Conservation (phyloP, 2,113 vertebrate genomes). For the Xenopus borealis region DNA sequence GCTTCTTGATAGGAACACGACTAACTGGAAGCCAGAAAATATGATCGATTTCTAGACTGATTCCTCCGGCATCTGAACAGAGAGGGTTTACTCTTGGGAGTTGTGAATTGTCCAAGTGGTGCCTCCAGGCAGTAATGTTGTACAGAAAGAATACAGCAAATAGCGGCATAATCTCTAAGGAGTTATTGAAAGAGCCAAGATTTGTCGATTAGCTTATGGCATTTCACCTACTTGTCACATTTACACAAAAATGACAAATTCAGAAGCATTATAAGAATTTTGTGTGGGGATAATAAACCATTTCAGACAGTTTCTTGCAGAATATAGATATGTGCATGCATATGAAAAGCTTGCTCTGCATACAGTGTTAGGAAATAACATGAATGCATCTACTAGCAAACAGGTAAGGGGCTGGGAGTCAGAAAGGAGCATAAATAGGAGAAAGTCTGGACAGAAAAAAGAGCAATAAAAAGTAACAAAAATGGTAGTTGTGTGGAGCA, state of each 20-base stretch:
- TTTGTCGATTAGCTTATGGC: slow-evolving; percentile 32
- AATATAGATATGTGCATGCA: no score
- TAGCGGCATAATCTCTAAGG: neutral
- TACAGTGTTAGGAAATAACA: no score
- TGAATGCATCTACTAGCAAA: no score
- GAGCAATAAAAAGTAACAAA: no score
- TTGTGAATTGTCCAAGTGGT: slow-evolving; percentile 22
- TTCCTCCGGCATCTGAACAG: neutral
- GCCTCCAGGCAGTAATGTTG: slow-evolving; percentile 24
- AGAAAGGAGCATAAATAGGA: no score
- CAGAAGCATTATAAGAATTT: slow-evolving; percentile 34
- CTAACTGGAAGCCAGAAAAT: slow-evolving; percentile 12
- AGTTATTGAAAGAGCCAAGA: slow-evolving; percentile 12
- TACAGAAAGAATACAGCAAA: slow-evolving; percentile 8
- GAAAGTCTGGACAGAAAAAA: no score
- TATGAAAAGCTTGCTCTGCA: no score
- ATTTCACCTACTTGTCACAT: slow-evolving; percentile 36
- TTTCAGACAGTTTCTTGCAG: neutral
- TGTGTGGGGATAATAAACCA: neutral
- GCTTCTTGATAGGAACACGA: neutral
- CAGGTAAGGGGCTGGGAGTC: no score
- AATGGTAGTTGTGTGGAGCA: no score
- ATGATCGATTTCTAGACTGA: slow-evolving; percentile 1
- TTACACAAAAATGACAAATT: slow-evolving; percentile 26
- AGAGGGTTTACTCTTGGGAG: neutral